Base-by-base conservation (phyloP, 2,113 vertebrate species). In the Xiphias gladius region DNA sequence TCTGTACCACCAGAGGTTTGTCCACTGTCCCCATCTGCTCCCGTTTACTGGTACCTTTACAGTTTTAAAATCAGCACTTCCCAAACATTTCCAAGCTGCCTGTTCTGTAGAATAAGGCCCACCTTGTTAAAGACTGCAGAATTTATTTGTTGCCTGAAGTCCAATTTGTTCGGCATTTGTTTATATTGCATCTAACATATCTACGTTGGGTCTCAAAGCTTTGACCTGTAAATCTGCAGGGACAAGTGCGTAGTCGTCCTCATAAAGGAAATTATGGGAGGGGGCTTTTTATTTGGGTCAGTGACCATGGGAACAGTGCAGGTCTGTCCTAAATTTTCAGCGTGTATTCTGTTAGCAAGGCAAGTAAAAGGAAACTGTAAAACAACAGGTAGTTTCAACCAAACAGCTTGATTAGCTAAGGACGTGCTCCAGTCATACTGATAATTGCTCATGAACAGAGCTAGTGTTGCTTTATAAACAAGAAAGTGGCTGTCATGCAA, bases 21-120 rank as follows among this genome's bases (percentile, higher is more conserved):
- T 39, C 76, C 30, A 17, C 35, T 76, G 80, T 77, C 80, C 24
- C 73, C 91, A 93, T 94, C 91, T 94, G 90, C 86, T 93, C 89
- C 79, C 88, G 86, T 78, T 93, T 94, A 93, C 73, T 65, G 57
- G 26, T 75, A 73, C 57, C 69, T 91, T 89, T 86, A 91, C 76
- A 57, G 66, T 73, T 83, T 74, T 76, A 61, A 86, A 73, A 69
- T 80, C 30, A 52, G 54, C 30, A 48, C 59, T 86, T 88, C 71
- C 79, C 74, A 68, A 69, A 70, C 74, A 0, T 86, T 90, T 65
- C 11, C 84, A 78, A 70, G 68, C 24, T 12, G 61, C 72, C 70
- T 50, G 46, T 66, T 81, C 63, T 68, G 32, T 46, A 76, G 82
- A 85, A 88, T 86, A 89, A 87, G 88, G 28, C 11, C 69, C 1